These are phyloP conservation scores for Thunnus albacares DNA, from an alignment of 2,797 vertebrate genomes.

Conservation along the genomic window DNA sequence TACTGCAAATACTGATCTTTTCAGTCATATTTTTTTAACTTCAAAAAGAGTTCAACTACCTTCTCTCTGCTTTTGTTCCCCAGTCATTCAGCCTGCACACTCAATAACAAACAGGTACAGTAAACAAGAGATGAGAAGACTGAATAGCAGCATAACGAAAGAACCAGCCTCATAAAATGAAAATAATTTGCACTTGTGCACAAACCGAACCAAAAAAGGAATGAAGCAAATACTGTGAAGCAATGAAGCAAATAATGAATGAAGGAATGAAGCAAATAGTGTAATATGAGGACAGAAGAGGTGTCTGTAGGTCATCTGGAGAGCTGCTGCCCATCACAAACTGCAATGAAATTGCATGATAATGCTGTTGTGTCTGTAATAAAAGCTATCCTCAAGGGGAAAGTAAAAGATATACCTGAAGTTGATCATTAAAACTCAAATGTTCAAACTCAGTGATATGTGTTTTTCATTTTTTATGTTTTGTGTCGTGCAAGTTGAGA, in stretches of 20 bases:
- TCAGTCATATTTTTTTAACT: slow-evolving; percentile 34
- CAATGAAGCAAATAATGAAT: background rate
- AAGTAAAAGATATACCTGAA: background rate
- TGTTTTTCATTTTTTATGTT: slow-evolving; percentile 20
- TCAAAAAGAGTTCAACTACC: slow-evolving; percentile 23
- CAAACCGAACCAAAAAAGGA: slow-evolving; percentile 26
- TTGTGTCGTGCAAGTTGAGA: background rate
- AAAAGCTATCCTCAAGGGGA: slow-evolving; percentile 2
- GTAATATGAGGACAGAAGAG: slow-evolving; percentile 27
- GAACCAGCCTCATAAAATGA: slow-evolving; percentile 33
- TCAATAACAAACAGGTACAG: slow-evolving; percentile 26
- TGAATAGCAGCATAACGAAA: slow-evolving; percentile 46
- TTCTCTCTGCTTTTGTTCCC: slow-evolving; percentile 36
- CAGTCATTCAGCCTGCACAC: slow-evolving; percentile 6
- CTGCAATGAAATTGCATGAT: slow-evolving; percentile 14
- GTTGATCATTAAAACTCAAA: slow-evolving; percentile 20
- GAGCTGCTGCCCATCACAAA: background rate
- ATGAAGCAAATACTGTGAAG: slow-evolving; percentile 2
- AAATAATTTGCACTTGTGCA: slow-evolving; percentile 43
- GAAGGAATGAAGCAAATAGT: background rate
- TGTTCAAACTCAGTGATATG: background rate
- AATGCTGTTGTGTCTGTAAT: background rate
- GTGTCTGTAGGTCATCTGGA: background rate
- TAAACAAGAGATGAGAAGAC: slow-evolving; percentile 39
- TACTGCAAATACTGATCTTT: slow-evolving; percentile 21